Evolutionary conservation across 2,888 invertebrate species (phyloP).

Genomic region (Tachina lurida): DNA sequence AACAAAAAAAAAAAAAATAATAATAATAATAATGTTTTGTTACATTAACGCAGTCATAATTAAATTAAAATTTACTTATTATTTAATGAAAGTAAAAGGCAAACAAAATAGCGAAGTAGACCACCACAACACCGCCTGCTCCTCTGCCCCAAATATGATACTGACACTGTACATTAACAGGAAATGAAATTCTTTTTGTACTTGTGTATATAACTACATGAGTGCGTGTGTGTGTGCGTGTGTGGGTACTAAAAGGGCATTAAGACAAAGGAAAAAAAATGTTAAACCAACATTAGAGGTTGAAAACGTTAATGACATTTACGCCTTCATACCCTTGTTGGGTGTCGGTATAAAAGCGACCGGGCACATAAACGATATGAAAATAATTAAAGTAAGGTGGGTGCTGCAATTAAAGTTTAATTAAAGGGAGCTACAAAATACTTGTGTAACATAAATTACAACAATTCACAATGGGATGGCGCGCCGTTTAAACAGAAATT

Average conservation of each 20-base stretch:
- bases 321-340: slow-evolving; percentile 52
- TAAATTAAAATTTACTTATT: slow-evolving; percentile 70
- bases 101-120: not conserved
- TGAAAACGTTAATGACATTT: slow-evolving; percentile 64
- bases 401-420: slow-evolving; percentile 44
- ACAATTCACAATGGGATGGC: not conserved
- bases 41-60: slow-evolving; percentile 66
- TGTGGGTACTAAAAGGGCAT: slow-evolving; percentile 31
- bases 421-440: slow-evolving; percentile 28
- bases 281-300: slow-evolving; percentile 50
- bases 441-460: slow-evolving; percentile 1
- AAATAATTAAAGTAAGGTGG: slow-evolving; percentile 9
- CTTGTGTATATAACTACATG: too few relatives aligned
- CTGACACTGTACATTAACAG: slow-evolving; percentile 10
- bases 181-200: not conserved
- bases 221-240: not conserved
- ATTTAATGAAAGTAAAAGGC: slow-evolving; percentile 40
- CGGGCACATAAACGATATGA: slow-evolving; percentile 19
- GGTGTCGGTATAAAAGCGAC: not conserved
- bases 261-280: slow-evolving; percentile 9
- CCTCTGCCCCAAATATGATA: not conserved
- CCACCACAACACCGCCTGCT: not conserved
- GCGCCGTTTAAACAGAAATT: not conserved
- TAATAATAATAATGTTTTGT: slow-evolving; percentile 26
- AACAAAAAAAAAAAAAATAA: slow-evolving; percentile 15